A percentile compares a stretch with the other conserved stretches of the same genome.
These are phyloP conservation scores for Nestor notabilis DNA, from an alignment of 2,113 vertebrate species.

Conservation along the genomic window DNA sequence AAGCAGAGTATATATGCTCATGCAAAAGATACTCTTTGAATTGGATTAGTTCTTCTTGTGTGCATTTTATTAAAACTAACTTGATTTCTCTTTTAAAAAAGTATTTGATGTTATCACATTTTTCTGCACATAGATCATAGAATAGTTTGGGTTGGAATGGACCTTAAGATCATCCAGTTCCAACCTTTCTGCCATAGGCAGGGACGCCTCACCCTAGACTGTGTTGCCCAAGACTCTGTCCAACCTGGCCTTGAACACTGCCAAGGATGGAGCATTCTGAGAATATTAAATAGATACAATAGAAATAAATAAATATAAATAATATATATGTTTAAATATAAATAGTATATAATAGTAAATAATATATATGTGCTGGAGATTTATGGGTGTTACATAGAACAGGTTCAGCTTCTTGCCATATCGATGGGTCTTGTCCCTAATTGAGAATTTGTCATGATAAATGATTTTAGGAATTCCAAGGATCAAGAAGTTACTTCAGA, in stretches of 20 bases:
- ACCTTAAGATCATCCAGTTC: background rate
- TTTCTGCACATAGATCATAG: background rate
- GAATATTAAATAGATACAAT: background rate
- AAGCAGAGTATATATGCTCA: background rate
- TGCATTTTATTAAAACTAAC: background rate
- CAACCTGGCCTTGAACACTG: background rate
- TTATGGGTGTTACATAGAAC: background rate
- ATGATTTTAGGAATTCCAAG: background rate
- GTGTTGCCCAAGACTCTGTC: background rate
- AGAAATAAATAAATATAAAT: background rate
- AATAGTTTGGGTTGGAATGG: background rate
- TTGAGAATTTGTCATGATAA: background rate
- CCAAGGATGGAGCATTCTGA: background rate
- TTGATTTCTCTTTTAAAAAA: background rate
- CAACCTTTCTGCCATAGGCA: background rate
- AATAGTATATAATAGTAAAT: background rate
- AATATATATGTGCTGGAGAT: background rate
- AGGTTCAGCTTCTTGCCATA: background rate
- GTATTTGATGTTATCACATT: accelerated
- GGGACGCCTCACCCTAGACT: background rate
- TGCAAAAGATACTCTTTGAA: background rate
- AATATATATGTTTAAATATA: background rate
- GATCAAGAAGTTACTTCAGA: background rate
- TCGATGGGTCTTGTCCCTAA: background rate
- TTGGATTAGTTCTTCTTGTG: background rate